Evolutionary conservation across 2,113 vertebrate genomes (phyloP).

Genomic region (Rhinoderma darwinii): DNA sequence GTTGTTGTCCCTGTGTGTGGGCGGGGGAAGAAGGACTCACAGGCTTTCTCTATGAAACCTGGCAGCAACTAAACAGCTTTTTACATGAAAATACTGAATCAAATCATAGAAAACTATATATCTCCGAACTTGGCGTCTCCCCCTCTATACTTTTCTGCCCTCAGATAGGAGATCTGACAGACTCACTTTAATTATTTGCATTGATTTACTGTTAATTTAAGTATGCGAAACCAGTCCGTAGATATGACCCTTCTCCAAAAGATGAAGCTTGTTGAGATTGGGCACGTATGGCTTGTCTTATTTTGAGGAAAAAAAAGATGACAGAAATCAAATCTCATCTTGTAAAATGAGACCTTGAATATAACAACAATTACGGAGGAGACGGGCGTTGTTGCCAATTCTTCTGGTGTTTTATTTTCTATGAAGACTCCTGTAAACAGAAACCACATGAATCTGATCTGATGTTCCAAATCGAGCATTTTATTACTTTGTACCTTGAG

Average conservation of each 20-base stretch:
- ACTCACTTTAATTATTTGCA: not conserved
- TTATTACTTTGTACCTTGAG: constrained; percentile 35
- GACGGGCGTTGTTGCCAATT: too few relatives aligned
- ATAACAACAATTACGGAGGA: not conserved
- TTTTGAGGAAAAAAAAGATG: not conserved
- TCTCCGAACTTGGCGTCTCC: too few relatives aligned
- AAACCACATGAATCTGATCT: constrained; percentile 12
- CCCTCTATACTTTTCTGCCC: too few relatives aligned
- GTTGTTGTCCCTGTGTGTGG: too few relatives aligned
- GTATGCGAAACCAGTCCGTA: not conserved
- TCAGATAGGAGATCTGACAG: too few relatives aligned
- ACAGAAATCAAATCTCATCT: not conserved
- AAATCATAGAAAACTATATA: too few relatives aligned
- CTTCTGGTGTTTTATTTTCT: constrained; percentile 5
- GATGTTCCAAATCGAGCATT: not conserved
- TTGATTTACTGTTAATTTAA: not conserved
- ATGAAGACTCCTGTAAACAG: not conserved
- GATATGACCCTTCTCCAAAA: not conserved
- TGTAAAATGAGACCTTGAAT: not conserved
- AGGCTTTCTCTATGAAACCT: too few relatives aligned
- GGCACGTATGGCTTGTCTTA: not conserved
- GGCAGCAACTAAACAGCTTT: too few relatives aligned
- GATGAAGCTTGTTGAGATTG: too few relatives aligned
- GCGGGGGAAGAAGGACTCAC: too few relatives aligned
- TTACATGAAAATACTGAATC: too few relatives aligned